Evolutionary conservation across 2,113 vertebrate species (phyloP), one percentile per base, ranked within the genome.

Genomic region (Tetrao urogallus): DNA sequence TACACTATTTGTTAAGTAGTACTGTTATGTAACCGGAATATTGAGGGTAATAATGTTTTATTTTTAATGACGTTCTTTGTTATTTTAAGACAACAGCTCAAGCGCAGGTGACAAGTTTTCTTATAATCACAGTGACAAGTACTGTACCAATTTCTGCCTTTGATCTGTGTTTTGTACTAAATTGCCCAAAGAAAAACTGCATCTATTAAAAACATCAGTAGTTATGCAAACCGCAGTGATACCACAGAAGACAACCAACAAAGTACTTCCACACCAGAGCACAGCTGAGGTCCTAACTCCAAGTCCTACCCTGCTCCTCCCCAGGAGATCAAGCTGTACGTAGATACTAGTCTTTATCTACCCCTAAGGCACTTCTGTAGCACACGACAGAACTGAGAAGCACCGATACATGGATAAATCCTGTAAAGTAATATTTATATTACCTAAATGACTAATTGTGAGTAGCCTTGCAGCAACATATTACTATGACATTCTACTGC

Each of bases 401-500:
- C 27, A 84, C 54, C 45, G 63, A 79, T 42, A 93, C 82, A 94
- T 25, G 38, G 57, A 92, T 48, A 94, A 88, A 82, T 38, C 72
- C 65, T 13, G 0, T 92, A 89, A 94, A 93, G 89, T 80, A 93
- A 82, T 67, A 88, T 69, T 92, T 96, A 88, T 95, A 45, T 74
- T 77, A 71, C 79, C 52, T 78, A 88, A 95, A 86, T 57, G 30
- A 88, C 87, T 92, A 74, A 87, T 91, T 92, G 85, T 38, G 82
- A 92, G 74, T 60, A 83, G 72, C 75, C 87, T 92, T 74, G 57
- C 85, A 94, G 94, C 82, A 86, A 89, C 69, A 18, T 86, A 86
- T 94, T 91, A 94, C 19, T n/a, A 56, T 73, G 84, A 56, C 64
- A 92, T 91, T 96, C 95, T 89, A 89, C 43, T 86, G 60, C 36